Evolutionary conservation across 2,797 vertebrate genomes (phyloP).

Genomic region (Hyperoplus immaculatus): DNA sequence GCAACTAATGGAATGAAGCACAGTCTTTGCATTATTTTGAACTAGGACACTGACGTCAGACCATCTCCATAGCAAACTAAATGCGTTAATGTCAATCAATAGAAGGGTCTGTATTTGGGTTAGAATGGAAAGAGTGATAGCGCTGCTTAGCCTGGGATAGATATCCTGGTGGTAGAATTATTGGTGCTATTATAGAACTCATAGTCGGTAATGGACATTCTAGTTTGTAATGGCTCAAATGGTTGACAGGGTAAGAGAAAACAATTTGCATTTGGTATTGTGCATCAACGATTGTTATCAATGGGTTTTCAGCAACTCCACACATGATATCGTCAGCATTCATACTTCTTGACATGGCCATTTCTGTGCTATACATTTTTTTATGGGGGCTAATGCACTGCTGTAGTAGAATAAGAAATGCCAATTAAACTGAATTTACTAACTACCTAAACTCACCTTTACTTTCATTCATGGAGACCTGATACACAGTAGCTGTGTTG

Average conservation of each 20-base stretch:
- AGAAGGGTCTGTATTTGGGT: slow-evolving; percentile 43
- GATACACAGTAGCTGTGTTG: too few species aligned
- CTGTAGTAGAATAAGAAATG: background rate
- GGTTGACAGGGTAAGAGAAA: slow-evolving; percentile 59
- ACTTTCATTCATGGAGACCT: too few species aligned
- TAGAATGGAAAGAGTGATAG: slow-evolving; percentile 49
- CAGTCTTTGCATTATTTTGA: slow-evolving; percentile 52
- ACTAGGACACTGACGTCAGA: slow-evolving; percentile 27
- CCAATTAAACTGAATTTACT: background rate
- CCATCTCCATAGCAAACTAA: slow-evolving; percentile 41
- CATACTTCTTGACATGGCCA: background rate
- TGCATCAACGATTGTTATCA: slow-evolving; percentile 43
- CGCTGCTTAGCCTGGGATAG: slow-evolving; percentile 53
- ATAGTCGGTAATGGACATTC: slow-evolving; percentile 63
- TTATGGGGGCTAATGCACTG: background rate
- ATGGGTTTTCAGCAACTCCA: slow-evolving; percentile 17
- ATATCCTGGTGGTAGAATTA: slow-evolving; percentile 61
- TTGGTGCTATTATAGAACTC: slow-evolving; percentile 60
- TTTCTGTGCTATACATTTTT: background rate
- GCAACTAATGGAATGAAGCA: slow-evolving; percentile 20
- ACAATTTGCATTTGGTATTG: slow-evolving; percentile 49
- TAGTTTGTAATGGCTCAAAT: slow-evolving; percentile 66
- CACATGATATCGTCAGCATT: slow-evolving; percentile 6
- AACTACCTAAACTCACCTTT: background rate
- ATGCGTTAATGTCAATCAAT: slow-evolving; percentile 41